A percentile compares a stretch with the other conserved stretches of the same genome.
Evolutionary conservation across 2,113 vertebrate genomes (phyloP).

Genomic region (Chaetorhynchus papuensis): DNA sequence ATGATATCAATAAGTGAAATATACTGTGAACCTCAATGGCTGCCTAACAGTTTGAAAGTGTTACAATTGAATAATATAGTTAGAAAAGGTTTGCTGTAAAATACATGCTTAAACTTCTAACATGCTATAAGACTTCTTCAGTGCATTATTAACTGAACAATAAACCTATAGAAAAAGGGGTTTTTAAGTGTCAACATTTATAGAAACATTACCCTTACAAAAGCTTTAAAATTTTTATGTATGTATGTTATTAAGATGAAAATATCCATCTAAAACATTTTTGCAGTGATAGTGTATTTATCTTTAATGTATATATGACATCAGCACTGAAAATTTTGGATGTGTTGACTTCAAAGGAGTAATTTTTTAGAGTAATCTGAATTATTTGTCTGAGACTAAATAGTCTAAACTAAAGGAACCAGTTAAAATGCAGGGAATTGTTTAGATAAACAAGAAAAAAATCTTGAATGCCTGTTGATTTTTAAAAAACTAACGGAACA

Average conservation of each 20-base stretch:
- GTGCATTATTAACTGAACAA: not conserved
- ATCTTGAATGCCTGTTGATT: not conserved
- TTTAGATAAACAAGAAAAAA: not conserved
- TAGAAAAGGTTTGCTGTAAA: not conserved
- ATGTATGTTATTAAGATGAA: not conserved
- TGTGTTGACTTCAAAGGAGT: not conserved
- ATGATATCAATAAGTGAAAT: not conserved
- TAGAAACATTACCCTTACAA: not conserved
- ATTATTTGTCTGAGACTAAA: not conserved
- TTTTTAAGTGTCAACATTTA: not conserved
- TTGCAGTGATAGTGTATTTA: not conserved
- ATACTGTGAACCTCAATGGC: not conserved
- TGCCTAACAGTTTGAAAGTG: not conserved
- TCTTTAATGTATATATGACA: not conserved
- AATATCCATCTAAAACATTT: not conserved
- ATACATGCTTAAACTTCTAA: not conserved
- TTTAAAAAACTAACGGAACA: not conserved
- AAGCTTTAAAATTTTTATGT: not conserved
- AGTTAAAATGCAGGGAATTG: not conserved
- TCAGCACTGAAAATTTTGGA: not conserved
- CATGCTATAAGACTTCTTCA: not conserved
- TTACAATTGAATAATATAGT: not conserved
- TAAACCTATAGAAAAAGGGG: not conserved
- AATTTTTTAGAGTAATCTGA: not conserved
- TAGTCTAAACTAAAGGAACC: not conserved